Evolutionary conservation across 1,140 invertebrate species (phyloP).

Genomic region (Luehdorfia chinensis): DNA sequence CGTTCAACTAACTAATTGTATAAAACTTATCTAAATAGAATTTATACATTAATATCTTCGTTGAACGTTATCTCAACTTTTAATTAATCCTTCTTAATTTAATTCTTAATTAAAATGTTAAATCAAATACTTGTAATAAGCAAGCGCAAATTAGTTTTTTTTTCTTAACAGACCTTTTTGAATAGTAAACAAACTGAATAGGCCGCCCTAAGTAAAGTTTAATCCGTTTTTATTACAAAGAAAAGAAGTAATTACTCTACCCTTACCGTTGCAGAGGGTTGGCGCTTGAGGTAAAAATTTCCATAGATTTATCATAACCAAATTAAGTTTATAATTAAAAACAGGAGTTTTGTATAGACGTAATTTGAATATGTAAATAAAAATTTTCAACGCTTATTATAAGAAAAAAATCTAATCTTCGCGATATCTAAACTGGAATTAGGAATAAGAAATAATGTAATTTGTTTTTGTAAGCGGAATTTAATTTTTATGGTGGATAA

Average conservation of each 20-base stretch:
- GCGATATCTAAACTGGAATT: conserved; percentile 27
- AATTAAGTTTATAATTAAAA: conserved; percentile 77
- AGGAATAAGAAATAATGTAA: neutral
- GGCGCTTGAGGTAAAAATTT: conserved; percentile 72
- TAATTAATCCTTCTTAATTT: conserved; percentile 19
- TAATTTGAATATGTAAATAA: conserved; percentile 74
- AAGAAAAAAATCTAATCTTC: conserved; percentile 32
- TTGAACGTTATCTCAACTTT: conserved; percentile 14
- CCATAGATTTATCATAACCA: conserved; percentile 76
- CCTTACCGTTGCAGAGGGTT: conserved; percentile 70
- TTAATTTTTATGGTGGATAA: conserved; percentile 17
- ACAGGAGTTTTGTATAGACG: conserved; percentile 73
- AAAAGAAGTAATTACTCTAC: conserved; percentile 76
- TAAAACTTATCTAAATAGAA: no score
- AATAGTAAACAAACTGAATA: conserved; percentile 75
- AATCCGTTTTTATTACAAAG: conserved; percentile 77
- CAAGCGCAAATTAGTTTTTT: conserved; percentile 66
- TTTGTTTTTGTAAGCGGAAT: conserved; percentile 11
- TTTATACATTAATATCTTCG: no score
- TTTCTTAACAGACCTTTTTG: conserved; percentile 58
- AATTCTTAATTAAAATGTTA: conserved; percentile 55
- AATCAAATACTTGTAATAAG: conserved; percentile 47
- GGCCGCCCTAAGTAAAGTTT: conserved; percentile 74
- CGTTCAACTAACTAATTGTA: no score
- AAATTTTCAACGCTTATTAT: conserved; percentile 50